Evolutionary conservation across 2,113 vertebrate genomes (phyloP).

Genomic region (Charina bottae): DNA sequence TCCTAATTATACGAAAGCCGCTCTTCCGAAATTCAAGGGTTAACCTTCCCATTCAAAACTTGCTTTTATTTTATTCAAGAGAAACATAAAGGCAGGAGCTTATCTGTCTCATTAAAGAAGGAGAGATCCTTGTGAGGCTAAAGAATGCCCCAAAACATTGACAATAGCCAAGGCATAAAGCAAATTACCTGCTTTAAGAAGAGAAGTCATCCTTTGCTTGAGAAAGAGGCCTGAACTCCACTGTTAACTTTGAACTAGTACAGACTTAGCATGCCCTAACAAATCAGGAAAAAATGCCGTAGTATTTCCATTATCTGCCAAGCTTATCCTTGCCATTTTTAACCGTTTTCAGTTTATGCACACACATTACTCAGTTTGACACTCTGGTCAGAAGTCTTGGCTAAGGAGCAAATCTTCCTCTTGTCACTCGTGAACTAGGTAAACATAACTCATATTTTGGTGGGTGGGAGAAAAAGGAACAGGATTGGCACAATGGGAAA

Average conservation of each 20-base stretch:
- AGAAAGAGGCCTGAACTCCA: not conserved
- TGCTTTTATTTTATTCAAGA: not conserved
- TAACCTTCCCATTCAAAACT: not conserved
- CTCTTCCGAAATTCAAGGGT: not conserved
- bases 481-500: not conserved
- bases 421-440: not conserved
- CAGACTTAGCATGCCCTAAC: not conserved
- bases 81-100: not conserved
- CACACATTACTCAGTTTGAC: not conserved
- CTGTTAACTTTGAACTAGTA: not conserved
- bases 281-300: too few species aligned
- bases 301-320: not conserved
- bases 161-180: slow-evolving; percentile 4
- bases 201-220: slow-evolving; percentile 4
- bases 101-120: slow-evolving; percentile 18
- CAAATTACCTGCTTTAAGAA: not conserved
- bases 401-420: not conserved
- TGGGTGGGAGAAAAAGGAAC: not conserved
- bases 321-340: not conserved
- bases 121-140: not conserved
- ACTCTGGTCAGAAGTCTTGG: not conserved
- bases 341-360: not conserved
- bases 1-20: not conserved
- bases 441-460: not conserved
- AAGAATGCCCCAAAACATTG: slow-evolving; percentile 13